These are phyloP conservation scores for Drosophila melanogaster DNA, from an alignment of 1,140 invertebrate species.

Conservation along the genomic window DNA sequence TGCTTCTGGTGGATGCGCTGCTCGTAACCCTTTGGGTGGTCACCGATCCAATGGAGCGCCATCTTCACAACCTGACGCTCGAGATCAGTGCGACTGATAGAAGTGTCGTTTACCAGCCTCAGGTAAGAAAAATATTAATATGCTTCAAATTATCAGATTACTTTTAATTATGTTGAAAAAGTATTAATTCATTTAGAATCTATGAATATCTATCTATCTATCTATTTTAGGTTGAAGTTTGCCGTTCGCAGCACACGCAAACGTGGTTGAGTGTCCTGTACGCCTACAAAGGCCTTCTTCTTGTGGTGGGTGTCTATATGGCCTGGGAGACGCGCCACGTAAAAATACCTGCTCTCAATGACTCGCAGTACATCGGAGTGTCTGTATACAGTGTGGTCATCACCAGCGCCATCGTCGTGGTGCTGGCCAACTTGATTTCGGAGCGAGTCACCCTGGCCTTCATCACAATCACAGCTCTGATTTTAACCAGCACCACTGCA, in stretches of 20 bases:
- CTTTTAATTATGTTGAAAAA: not conserved
- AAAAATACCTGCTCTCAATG: slow-evolving; percentile 98
- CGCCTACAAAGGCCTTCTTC: slow-evolving; percentile 94
- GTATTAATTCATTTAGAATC: not conserved
- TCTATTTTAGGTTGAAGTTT: slow-evolving; percentile 90
- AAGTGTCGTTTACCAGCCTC: slow-evolving; percentile 93
- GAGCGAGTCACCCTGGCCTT: slow-evolving; percentile 94
- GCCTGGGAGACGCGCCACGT: slow-evolving; percentile 99
- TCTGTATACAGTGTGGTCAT: slow-evolving; percentile 97
- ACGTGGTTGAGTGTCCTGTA: slow-evolving; percentile 95
- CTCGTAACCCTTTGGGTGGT: slow-evolving; percentile 92
- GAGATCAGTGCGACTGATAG: slow-evolving; percentile 91
- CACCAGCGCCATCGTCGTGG: slow-evolving; percentile 93
- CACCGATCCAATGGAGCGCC: slow-evolving; percentile 93
- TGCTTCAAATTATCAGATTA: too few species aligned
- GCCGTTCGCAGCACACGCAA: slow-evolving; percentile 92
- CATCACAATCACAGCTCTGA: slow-evolving; percentile 92
- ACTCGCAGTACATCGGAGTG: slow-evolving; percentile 98
- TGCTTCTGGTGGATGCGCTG: slow-evolving; percentile 91
- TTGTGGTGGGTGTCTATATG: slow-evolving; percentile 97
- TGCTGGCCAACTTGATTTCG: slow-evolving; percentile 93
- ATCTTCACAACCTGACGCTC: slow-evolving; percentile 92
- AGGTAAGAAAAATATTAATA: slow-evolving; percentile 86
- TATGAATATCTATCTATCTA: too few species aligned
- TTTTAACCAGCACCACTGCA: slow-evolving; percentile 93